Conservation (phyloP, 2,888 invertebrate genomes). For the Cataglyphis cursor region DNA sequence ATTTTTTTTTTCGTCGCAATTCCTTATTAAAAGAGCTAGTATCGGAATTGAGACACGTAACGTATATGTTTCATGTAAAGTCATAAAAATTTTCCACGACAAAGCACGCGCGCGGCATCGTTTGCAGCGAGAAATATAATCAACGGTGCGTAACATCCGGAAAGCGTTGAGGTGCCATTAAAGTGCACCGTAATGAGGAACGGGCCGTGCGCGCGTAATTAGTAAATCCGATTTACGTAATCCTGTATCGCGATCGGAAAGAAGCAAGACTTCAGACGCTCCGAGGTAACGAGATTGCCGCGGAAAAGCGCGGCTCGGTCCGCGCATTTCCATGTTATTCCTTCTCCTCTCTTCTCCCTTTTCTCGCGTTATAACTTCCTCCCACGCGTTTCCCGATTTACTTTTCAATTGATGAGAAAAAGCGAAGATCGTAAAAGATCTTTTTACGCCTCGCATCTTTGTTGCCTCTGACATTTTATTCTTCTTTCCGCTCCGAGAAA, state of each 20-base stretch:
- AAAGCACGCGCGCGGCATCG: constrained; percentile 23
- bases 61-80: background rate
- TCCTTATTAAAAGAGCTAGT: background rate
- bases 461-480: background rate
- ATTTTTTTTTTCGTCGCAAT: background rate
- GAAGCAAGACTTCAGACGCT: constrained; percentile 40
- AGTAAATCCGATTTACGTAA: constrained; percentile 53
- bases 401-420: background rate
- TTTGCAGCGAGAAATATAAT: constrained; percentile 44
- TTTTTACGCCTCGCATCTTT: background rate
- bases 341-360: background rate
- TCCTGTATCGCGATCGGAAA: constrained; percentile 51
- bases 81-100: constrained; percentile 6
- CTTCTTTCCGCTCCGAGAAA: background rate
- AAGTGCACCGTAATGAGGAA: constrained; percentile 46
- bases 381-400: background rate
- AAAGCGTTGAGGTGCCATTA: constrained; percentile 39
- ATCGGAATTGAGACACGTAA: constrained; percentile 16
- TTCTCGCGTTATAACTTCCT: background rate
- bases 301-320: constrained; percentile 18
- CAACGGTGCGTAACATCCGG: constrained; percentile 38
- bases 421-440: background rate
- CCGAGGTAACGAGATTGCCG: constrained; percentile 49
- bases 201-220: constrained; percentile 30
- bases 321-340: constrained; percentile 2